Conservation (phyloP, 2,113 vertebrate genomes). For the Sander vitreus region DNA sequence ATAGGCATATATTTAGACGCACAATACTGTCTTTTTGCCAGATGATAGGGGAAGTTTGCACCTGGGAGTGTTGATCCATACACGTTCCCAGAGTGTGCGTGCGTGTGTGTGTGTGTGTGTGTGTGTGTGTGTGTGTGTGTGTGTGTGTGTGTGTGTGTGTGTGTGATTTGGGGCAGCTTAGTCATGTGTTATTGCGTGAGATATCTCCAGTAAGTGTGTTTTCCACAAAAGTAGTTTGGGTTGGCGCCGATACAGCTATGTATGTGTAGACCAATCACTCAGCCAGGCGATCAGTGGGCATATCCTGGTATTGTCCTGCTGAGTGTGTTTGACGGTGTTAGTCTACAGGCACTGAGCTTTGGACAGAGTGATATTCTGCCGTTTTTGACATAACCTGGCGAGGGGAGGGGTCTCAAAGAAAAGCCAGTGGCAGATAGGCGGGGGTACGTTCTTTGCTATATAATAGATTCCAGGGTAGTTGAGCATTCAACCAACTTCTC, state of each 20-base stretch:
- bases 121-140: constrained; percentile 20
- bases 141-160: constrained; percentile 18
- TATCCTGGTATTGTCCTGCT: constrained; percentile 81
- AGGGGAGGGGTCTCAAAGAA: constrained; percentile 44
- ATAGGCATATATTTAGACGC: neutral
- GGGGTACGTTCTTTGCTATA: constrained; percentile 60
- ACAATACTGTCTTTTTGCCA: constrained; percentile 1
- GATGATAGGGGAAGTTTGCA: constrained; percentile 10
- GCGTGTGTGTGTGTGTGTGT: constrained; percentile 29
- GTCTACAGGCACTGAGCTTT: constrained; percentile 53
- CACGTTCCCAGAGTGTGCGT: constrained; percentile 61
- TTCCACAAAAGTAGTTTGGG: constrained; percentile 70
- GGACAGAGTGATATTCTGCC: constrained; percentile 44
- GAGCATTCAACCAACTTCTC: constrained; percentile 15
- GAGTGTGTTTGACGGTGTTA: constrained; percentile 64
- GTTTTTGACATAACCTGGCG: constrained; percentile 59
- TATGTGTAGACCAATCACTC: constrained; percentile 73
- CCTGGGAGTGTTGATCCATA: constrained; percentile 37
- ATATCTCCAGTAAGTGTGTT: constrained; percentile 58
- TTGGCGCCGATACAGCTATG: constrained; percentile 58
- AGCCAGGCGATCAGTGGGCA: constrained; percentile 75
- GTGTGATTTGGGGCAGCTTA: constrained; percentile 15
- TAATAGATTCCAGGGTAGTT: constrained; percentile 39
- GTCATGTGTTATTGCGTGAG: constrained; percentile 62
- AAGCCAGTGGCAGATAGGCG: constrained; percentile 29